These are phyloP conservation scores for Eurystomus glaucurus DNA, from an alignment of 2,797 vertebrate species.

Conservation along the genomic window DNA sequence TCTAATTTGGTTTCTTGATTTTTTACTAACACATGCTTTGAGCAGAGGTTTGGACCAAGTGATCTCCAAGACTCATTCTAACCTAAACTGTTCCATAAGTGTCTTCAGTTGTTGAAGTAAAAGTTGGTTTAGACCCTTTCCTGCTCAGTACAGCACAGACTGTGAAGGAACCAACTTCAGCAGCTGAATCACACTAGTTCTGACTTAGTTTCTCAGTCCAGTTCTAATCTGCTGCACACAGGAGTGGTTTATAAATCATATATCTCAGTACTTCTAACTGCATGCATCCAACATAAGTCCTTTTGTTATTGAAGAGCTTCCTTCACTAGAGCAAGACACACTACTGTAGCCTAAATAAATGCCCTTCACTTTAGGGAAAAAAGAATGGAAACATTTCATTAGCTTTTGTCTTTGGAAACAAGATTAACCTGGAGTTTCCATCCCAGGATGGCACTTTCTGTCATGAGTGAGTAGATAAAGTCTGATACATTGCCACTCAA, in stretches of 20 bases:
- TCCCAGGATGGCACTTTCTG: neutral
- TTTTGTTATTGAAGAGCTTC: neutral
- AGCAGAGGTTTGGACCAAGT: neutral
- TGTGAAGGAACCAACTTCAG: neutral
- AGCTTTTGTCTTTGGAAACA: neutral
- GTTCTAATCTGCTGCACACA: neutral
- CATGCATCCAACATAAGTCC: neutral
- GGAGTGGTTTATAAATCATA: neutral
- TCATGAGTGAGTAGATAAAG: neutral
- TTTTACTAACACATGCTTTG: slow-evolving; percentile 13
- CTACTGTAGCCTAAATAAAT: neutral
- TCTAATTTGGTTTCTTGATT: slow-evolving; percentile 20
- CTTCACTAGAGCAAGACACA: neutral
- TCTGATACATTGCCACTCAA: neutral
- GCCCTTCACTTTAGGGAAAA: neutral
- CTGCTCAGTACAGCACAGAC: neutral
- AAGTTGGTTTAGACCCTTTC: neutral
- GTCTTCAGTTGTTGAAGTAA: neutral
- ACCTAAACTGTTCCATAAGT: neutral
- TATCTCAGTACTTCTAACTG: neutral
- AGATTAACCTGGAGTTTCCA: neutral
- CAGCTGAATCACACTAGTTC: neutral
- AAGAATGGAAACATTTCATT: neutral
- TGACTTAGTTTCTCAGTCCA: neutral
- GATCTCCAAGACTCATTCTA: neutral